Conservation (phyloP, 2,888 invertebrate genomes). For the Acanthosoma haemorrhoidale region DNA sequence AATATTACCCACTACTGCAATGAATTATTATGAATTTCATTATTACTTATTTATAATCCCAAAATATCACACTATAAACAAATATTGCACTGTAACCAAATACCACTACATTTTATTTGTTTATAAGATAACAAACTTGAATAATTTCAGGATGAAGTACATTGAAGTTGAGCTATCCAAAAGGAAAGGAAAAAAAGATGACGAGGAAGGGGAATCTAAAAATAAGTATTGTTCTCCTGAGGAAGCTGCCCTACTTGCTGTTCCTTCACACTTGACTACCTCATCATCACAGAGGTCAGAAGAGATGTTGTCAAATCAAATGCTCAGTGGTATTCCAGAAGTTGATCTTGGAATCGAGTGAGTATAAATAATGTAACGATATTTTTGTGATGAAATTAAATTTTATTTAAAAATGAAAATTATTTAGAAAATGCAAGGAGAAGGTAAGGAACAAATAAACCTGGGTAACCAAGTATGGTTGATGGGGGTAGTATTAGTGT, state of each 20-base stretch:
- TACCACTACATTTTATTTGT: neutral
- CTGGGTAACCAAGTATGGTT: too few species aligned
- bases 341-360: slow-evolving; percentile 97
- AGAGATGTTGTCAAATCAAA: slow-evolving; percentile 99
- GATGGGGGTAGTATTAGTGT: too few species aligned
- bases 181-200: slow-evolving; percentile 62
- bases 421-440: too few species aligned
- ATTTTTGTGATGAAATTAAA: neutral
- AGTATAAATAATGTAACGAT: slow-evolving; percentile 42
- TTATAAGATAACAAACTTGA: neutral
- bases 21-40: too few species aligned
- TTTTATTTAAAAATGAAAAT: too few species aligned
- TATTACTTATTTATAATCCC: too few species aligned
- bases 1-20: too few species aligned
- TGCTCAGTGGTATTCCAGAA: slow-evolving; percentile 99
- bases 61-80: too few species aligned
- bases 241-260: slow-evolving; percentile 80
- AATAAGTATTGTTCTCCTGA: slow-evolving; percentile 72
- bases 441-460: too few species aligned
- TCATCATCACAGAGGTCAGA: slow-evolving; percentile 86
- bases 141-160: slow-evolving; percentile 59
- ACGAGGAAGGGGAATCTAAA: slow-evolving; percentile 47
- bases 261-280: slow-evolving; percentile 82
- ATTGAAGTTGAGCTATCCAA: slow-evolving; percentile 84
- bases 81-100: too few species aligned